Percentiles rank a stretch among this genome's conserved stretches.
These are phyloP conservation scores for Orchestia grillus DNA, from an alignment of 1,140 invertebrate genomes.

Conservation along the genomic window DNA sequence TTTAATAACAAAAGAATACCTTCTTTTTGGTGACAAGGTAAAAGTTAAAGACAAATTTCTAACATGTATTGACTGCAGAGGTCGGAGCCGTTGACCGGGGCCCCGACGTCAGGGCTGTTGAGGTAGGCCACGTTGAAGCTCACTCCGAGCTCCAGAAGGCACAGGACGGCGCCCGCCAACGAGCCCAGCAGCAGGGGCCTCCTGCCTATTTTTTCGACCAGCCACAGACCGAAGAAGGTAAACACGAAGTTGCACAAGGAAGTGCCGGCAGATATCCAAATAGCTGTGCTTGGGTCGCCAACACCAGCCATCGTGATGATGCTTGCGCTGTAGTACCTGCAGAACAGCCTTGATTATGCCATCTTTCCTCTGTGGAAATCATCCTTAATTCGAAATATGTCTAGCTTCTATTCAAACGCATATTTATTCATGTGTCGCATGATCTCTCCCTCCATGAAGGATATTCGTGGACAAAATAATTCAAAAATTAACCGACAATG, in stretches of 20 bases:
- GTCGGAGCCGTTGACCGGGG: constrained; percentile 47
- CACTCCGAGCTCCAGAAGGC: constrained; percentile 73
- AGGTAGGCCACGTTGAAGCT: constrained; percentile 74
- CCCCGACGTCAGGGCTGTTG: constrained; percentile 72
- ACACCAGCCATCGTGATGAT: constrained; percentile 78
- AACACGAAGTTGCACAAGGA: constrained; percentile 76
- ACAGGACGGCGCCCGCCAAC: constrained; percentile 73
- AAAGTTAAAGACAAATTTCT: constrained; percentile 30
- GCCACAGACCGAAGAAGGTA: constrained; percentile 76
- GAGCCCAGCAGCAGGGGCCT: constrained; percentile 74
- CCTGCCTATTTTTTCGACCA: constrained; percentile 77
- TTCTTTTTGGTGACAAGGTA: too few relatives aligned
- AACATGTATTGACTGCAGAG: constrained; percentile 59
- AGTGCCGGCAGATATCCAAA: constrained; percentile 77
- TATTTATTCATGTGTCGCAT: neutral
- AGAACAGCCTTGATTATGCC: constrained; percentile 6
- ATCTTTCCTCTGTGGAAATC: neutral
- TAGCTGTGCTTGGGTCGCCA: constrained; percentile 73
- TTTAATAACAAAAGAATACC: too few relatives aligned
- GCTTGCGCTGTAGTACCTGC: constrained; percentile 77
- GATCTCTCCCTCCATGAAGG: too few relatives aligned
- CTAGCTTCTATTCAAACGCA: neutral
- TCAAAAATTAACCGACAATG: too few relatives aligned
- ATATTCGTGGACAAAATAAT: too few relatives aligned
- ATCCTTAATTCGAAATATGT: neutral